Base-by-base conservation (phyloP, 1,140 invertebrate species). In the Drosophila kurseongensis region DNA sequence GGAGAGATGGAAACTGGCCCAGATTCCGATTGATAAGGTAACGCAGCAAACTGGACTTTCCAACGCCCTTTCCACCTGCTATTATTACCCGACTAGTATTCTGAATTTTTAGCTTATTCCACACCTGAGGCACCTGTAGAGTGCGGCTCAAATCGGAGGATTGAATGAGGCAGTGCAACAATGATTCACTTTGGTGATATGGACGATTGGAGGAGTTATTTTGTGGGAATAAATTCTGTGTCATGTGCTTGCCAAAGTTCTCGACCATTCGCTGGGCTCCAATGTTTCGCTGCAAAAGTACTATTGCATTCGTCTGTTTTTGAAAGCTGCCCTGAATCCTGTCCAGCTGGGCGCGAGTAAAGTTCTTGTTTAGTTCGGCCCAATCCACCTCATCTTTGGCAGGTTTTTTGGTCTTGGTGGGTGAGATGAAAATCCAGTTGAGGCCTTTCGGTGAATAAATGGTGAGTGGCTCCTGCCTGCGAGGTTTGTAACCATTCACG, bases 1-100 rank as follows among this genome's bases (percentile, higher is more conserved):
- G 82, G 1, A 96, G 79, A 60, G 92, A 78, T 7, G 84, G 75
- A 9, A 66, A 66, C 55, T 90, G 79, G 3, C 73, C 78, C 7
- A 97, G 84, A 13, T 94, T 66, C 9, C 91, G 93, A 78, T 97
- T 97, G 1, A 96, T 90, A 0, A 96, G 65, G 89, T 94, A 96
- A 32, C 95, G 92, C 1, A 94, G 75, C 7, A 95, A 91, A 5
- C 96, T 96, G 3, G 96, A 96, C 92, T 97, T 97, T 16, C 96
- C 96, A 6, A 95, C 95, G 50, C 93, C 93, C 92, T 96, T 96
- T 0, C 96, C 96, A 40, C 96, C 96, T 60, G 93, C 91, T 1
- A 95, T 60, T 6, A 95, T 68, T 4, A 93, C 60, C 13, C 90
- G 91, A 12, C 72, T 80, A 35, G 23, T 29, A 0, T 35, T 13